phyloP scores from a whole-genome alignment of 2,797 vertebrate species.

The Champsocephalus esox region DNA sequence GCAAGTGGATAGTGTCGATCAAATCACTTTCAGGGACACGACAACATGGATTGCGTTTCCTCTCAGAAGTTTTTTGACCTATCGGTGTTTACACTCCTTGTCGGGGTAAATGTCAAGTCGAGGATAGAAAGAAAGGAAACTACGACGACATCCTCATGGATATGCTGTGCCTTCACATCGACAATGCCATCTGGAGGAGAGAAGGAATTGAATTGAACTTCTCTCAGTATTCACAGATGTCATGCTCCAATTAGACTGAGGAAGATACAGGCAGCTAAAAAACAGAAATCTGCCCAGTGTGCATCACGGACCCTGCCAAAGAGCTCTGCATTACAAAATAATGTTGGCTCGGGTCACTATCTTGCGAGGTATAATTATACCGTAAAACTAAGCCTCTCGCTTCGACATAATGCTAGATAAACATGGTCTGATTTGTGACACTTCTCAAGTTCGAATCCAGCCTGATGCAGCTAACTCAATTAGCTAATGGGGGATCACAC shows the following conservation, averaged over 20 bases:
- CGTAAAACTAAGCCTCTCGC: constrained; percentile 77
- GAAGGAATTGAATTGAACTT: constrained; percentile 58
- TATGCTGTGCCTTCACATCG: constrained; percentile 48
- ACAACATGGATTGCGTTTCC: constrained; percentile 70
- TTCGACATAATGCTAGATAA: constrained; percentile 80
- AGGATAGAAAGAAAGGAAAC: background rate
- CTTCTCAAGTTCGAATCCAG: constrained; percentile 82
- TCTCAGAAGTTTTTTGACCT: constrained; percentile 36
- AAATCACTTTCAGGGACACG: constrained; percentile 71
- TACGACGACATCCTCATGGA: constrained; percentile 27
- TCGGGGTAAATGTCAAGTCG: constrained; percentile 31
- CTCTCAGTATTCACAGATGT: constrained; percentile 64
- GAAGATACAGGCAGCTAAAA: constrained; percentile 41
- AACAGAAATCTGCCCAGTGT: constrained; percentile 62
- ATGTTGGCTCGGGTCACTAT: constrained; percentile 73
- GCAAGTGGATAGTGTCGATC: constrained; percentile 84
- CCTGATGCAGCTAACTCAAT: constrained; percentile 81
- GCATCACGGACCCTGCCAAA: constrained; percentile 62
- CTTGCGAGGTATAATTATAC: constrained; percentile 83
- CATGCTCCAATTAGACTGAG: constrained; percentile 70
- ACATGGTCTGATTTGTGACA: constrained; percentile 77
- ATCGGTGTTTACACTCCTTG: constrained; percentile 25
- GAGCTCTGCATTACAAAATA: constrained; percentile 64
- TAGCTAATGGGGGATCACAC: constrained; percentile 78
- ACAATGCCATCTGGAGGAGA: constrained; percentile 65